Base-by-base conservation (phyloP, 2,888 invertebrate genomes). In the Sycophila texana region DNA sequence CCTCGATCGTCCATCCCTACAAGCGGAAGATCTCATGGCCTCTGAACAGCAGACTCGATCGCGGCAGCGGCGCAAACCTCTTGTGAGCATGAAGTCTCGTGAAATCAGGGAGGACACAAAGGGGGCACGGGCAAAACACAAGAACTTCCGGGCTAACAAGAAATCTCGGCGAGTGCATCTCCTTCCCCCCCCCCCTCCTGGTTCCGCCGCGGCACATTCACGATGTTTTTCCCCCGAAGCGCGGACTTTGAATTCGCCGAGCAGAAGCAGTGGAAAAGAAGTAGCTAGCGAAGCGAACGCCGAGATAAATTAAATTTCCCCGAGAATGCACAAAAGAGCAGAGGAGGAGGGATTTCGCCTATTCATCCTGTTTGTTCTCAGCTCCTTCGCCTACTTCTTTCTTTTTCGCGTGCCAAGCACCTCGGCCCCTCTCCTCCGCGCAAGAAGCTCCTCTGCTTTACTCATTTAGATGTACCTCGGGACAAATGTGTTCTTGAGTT, bases 241-340 rank as follows among this genome's bases (percentile, higher is more conserved):
- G 53, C 61, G 18, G 70, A 71, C 71, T 72, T 60, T 72, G 51
- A 60, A 51, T 22, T 18, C 18, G 14, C 49, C 20, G 12, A 20
- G 58, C 20, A 18, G 18, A 18, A 57, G 18, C 16, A n/a, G 18
- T 57, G 57, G 18, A n/a, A 53, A 47, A 39, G 60, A 13, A 16
- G 39, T 2, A 39, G 20, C 51, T 7, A 30, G 57, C 20, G 49
- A 26, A 39, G 22, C 10, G 74, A 22, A 39, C 58, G 49, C 13
- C n/a, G 61, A 61, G 78, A 78, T 78, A 73, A 73, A 78, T 78
- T 78, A 73, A 73, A 77, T 72, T 77, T 66, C 58, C 13, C 26
- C 14, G 63, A 26, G 53, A 74, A 74, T 74, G 76, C 63, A 70
- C 76, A 76, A 70, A 75, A 76, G 74, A 30, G 49, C 63, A 13